Evolutionary conservation across 1,140 invertebrate species (phyloP), one percentile per base, ranked within the genome.

Genomic region (Ruditapes philippinarum): DNA sequence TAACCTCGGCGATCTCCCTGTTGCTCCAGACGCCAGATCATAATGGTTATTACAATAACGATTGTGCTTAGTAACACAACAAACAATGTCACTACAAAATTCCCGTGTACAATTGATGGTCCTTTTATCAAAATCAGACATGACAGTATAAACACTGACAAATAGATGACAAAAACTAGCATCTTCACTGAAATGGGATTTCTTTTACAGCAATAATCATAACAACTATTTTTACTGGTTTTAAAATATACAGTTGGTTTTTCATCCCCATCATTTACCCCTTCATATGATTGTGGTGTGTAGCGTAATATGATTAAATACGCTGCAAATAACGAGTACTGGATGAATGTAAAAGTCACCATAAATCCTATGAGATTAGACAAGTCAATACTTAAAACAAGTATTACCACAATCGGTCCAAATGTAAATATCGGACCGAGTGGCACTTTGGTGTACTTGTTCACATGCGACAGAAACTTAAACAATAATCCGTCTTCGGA

Each of bases 301-400:
- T 98, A 98, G 49, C 98, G 96, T 33, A 98, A 94, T 62, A 98
- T 97, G 38, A 99, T 98, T 11, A 98, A 97, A 74, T 97, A 97
- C 11, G 98, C 97, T 88, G 97, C 98, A 4, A 98, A 98, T 45
- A 98, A 98, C 9, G 98, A 98, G 93, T 98, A 98, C 0, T 98
- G 98, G 28, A 98, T 94, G 25, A 98, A 96, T 0, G 98, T 98
- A 0, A 98, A 98, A 91, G 98, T 98, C 0, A 98, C 98, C 97
- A 98, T 98, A 92, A 98, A 98, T 91, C 98, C 98, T 0, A 99
- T 98, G 14, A 99, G 96, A 92, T 98, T 98, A 93, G 98, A 97
- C 78, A 99, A 96, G 94, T 99, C 98, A 92, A 99, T 98, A 25
- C 98, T 94, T 9, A 98, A 94, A 14, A 98, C 98, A 57, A 98